Evolutionary conservation across 1,140 invertebrate species (phyloP).

Genomic region (Drosophila melanica): DNA sequence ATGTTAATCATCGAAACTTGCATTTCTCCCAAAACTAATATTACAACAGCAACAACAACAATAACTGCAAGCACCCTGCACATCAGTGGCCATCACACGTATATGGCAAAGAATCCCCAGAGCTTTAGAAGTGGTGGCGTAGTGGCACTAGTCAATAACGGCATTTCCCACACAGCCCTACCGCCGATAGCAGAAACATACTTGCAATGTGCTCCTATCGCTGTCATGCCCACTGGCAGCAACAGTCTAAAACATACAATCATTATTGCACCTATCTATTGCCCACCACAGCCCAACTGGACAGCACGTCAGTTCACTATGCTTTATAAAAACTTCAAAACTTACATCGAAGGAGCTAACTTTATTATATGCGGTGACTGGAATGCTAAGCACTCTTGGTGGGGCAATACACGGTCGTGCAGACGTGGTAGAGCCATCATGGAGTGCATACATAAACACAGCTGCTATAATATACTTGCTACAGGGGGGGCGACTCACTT

Average conservation of each 20-base stretch:
- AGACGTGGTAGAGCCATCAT: no score
- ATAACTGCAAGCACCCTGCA: no score
- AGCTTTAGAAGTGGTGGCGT: constrained; percentile 11
- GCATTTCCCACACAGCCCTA: not conserved
- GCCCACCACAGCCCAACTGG: not conserved
- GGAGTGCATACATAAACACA: no score
- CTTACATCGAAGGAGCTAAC: not conserved
- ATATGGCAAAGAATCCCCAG: not conserved
- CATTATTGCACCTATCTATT: not conserved
- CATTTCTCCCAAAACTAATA: not conserved
- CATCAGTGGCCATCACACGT: no score
- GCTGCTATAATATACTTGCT: no score
- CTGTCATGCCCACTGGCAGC: not conserved
- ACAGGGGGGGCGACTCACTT: no score
- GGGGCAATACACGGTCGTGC: no score
- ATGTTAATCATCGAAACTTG: constrained; percentile 9
- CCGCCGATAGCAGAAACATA: not conserved
- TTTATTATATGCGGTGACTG: constrained; percentile 19
- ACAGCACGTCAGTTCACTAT: not conserved
- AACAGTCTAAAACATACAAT: not conserved
- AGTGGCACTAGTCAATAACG: not conserved
- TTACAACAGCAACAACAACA: no score
- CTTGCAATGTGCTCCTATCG: not conserved
- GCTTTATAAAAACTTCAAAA: not conserved
- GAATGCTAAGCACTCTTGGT: constrained; percentile 18